Evolutionary conservation across 2,797 vertebrate species (phyloP).

Genomic region (Todus mexicanus): DNA sequence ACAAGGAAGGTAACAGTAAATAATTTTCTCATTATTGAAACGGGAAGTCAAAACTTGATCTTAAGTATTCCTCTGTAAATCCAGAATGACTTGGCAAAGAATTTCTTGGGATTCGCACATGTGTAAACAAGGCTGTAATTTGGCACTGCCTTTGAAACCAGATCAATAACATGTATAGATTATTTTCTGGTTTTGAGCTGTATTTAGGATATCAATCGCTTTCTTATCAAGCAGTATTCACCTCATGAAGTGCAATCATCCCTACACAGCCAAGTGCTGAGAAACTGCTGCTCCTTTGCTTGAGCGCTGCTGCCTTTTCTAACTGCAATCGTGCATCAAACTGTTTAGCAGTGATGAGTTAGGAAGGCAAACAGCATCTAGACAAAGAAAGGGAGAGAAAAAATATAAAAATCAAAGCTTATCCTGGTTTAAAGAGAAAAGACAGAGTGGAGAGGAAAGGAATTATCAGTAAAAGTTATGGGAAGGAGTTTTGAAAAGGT

Average conservation of each 20-base stretch:
- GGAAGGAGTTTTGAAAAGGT: background rate
- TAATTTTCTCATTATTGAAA: background rate
- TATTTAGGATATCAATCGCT: background rate
- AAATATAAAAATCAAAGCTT: background rate
- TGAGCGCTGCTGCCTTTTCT: background rate
- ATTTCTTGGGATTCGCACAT: background rate
- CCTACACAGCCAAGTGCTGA: background rate
- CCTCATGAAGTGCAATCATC: background rate
- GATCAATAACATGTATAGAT: background rate
- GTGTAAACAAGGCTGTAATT: background rate
- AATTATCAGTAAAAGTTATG: background rate
- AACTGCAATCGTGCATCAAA: background rate
- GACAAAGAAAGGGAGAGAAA: background rate
- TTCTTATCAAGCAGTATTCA: background rate
- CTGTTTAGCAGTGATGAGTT: background rate
- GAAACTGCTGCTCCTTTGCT: background rate
- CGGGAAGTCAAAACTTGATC: background rate
- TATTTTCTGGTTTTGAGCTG: background rate
- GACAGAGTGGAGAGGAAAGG: background rate
- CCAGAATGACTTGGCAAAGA: background rate
- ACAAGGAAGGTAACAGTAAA: background rate
- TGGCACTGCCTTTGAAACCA: background rate
- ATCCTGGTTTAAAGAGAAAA: background rate
- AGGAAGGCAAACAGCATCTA: background rate
- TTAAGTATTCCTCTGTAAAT: background rate